Evolutionary conservation across 2,888 invertebrate genomes (phyloP).

Genomic region (Drosophila eohydei): DNA sequence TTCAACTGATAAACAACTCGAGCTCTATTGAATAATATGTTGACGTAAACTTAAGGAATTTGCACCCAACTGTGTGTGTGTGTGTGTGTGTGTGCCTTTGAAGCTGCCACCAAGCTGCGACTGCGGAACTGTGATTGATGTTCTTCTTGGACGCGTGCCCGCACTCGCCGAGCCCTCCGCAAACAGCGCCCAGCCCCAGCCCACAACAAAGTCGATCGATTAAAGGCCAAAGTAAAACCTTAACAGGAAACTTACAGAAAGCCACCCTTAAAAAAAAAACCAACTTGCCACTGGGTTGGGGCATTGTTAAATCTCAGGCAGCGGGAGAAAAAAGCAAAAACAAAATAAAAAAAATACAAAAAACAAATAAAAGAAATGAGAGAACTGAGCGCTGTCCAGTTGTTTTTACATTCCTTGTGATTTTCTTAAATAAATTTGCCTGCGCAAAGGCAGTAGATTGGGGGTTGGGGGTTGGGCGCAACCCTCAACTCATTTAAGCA

Average conservation of each 20-base stretch:
- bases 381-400: conserved; percentile 59
- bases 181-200: neutral
- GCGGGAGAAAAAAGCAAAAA: conserved; percentile 5
- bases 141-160: conserved; percentile 44
- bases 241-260: conserved; percentile 45
- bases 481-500: conserved; percentile 74
- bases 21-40: conserved; percentile 34
- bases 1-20: conserved; percentile 28
- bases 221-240: conserved; percentile 52
- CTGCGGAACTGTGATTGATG: conserved; percentile 58
- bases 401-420: conserved; percentile 77
- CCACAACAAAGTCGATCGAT: conserved; percentile 48
- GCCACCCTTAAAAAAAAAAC: conserved; percentile 63
- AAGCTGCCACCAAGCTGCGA: conserved; percentile 38
- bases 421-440: conserved; percentile 79
- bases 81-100: conserved; percentile 23
- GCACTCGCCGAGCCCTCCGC: neutral
- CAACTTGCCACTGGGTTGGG: neutral
- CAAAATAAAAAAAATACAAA: conserved; percentile 20
- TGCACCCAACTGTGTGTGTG: conserved; percentile 8
- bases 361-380: conserved; percentile 34
- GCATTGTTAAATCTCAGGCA: conserved; percentile 30
- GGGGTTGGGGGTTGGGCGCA: conserved; percentile 4
- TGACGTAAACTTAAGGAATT: conserved; percentile 37
- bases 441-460: conserved; percentile 11